These are phyloP conservation scores for Cynodonichthys magdalenae DNA, from an alignment of 2,797 vertebrate species.

Conservation along the genomic window DNA sequence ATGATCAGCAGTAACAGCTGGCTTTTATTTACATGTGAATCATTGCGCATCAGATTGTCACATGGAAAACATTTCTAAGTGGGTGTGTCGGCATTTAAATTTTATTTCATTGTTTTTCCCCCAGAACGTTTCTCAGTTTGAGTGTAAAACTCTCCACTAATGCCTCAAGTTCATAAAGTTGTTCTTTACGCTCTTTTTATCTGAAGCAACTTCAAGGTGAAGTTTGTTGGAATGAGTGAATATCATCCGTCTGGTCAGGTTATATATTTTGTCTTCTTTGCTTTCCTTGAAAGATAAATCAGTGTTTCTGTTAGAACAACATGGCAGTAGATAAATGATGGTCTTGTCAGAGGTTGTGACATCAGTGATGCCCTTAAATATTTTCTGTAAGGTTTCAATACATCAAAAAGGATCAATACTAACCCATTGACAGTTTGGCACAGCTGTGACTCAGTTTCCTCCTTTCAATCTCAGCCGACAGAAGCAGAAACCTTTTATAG, in stretches of 20 bases:
- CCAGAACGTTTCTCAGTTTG: conserved; percentile 19
- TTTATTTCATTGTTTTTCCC: conserved; percentile 1
- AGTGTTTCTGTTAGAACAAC: conserved; percentile 12
- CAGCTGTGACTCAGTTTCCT: conserved; percentile 60
- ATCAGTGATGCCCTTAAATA: conserved; percentile 25
- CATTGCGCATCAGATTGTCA: conserved; percentile 15
- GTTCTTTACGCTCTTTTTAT: conserved; percentile 8
- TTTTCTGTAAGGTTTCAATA: conserved; percentile 38
- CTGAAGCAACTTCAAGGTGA: conserved; percentile 24
- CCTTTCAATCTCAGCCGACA: conserved; percentile 45
- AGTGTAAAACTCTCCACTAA: not conserved
- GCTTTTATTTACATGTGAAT: conserved; percentile 27
- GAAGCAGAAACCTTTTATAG: conserved; percentile 49
- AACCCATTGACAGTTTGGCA: conserved; percentile 38
- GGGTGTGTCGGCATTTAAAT: conserved; percentile 18
- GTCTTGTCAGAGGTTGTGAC: conserved; percentile 34
- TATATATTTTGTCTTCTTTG: conserved; percentile 14
- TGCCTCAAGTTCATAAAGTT: not conserved
- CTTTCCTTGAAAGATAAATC: conserved; percentile 34
- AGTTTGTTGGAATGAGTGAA: conserved; percentile 28
- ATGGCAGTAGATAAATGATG: conserved; percentile 33
- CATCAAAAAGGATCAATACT: conserved; percentile 58
- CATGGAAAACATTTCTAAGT: conserved; percentile 36
- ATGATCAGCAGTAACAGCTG: conserved; percentile 4
- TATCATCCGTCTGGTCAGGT: conserved; percentile 7